Base-by-base conservation (phyloP, 2,888 invertebrate genomes). In the Eupithecia centaureata region DNA sequence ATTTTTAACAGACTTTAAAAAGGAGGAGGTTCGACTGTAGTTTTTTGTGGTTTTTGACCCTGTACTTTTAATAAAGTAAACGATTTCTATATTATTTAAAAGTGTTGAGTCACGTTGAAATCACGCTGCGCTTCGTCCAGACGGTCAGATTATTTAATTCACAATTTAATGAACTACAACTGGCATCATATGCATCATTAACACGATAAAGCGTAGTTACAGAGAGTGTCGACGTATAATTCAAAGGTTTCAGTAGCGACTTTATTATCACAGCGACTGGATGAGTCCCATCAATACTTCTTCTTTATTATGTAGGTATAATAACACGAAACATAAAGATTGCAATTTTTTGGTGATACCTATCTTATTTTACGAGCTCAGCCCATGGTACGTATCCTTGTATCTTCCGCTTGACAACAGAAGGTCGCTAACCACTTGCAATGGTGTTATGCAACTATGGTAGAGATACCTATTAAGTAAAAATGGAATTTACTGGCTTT, bases 261-360 rank as follows among this genome's bases (percentile, higher is more conserved):
- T 2, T 47, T 47, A 52, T 52, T 52, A 52, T 52, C 52, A 25
- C 18, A 7, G 1, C 25, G 1, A 13, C 52, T 52, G 13, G 15
- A 52, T 27, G 27, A 13, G 15, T 52, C 5, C 47, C 22, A 12
- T 27, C 27, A 52, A 52, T 52, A 25, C 27, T n/a, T 22, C 42
- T 47, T 12, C 47, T 22, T 47, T 22, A 47, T 47, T 22, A 47
- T 18, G 22, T 47, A 47, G 47, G 47, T 47, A 47, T 47, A 47
- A 47, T 47, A 47, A 30, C 28, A 18, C 56, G n/a, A 30, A 56
- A n/a, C 30, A 56, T 56, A 56, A 56, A 56, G 54, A 30, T 56
- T 56, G 56, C 30, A 30, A 56, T 28, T 56, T n/a, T 56, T 56
- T 18, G 28, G 30, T 15, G 56, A n/a, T 56, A 56, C 28, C 12